phyloP scores from a whole-genome alignment of 2,113 vertebrate genomes.

The Sprattus sprattus region DNA sequence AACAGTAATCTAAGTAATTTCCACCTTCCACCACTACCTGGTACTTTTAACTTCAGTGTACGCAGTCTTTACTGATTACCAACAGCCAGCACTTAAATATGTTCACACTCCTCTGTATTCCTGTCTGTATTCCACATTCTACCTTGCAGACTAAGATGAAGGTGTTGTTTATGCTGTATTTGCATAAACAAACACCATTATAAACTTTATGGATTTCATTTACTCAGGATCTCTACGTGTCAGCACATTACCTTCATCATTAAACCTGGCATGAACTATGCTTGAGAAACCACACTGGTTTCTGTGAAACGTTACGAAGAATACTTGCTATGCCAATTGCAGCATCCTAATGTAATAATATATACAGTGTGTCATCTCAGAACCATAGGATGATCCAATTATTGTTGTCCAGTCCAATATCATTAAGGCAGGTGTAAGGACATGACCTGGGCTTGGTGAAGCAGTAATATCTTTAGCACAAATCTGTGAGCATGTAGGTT shows the following conservation, averaged over 20 bases:
- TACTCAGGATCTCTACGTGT: background rate
- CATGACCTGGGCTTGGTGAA: background rate
- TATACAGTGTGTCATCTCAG: too few relatives aligned
- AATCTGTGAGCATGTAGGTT: background rate
- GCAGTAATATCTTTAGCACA: background rate
- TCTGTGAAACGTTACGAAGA: background rate
- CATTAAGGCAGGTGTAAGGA: background rate
- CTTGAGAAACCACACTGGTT: background rate
- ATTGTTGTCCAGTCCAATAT: background rate
- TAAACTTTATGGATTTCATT: too few relatives aligned
- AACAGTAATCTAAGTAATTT: background rate
- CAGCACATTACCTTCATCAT: background rate
- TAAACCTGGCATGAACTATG: background rate
- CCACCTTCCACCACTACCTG: background rate
- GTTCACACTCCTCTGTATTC: background rate
- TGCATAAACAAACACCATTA: too few relatives aligned
- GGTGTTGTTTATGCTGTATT: too few relatives aligned
- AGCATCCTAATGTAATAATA: too few relatives aligned
- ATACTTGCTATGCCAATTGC: background rate
- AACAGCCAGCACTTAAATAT: background rate
- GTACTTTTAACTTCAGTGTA: background rate
- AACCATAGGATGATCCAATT: too few relatives aligned
- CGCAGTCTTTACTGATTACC: background rate
- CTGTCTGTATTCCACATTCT: background rate
- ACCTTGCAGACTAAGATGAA: too few relatives aligned